Base-by-base conservation (phyloP, 2,888 invertebrate species). In the Ernsta delagoae region DNA sequence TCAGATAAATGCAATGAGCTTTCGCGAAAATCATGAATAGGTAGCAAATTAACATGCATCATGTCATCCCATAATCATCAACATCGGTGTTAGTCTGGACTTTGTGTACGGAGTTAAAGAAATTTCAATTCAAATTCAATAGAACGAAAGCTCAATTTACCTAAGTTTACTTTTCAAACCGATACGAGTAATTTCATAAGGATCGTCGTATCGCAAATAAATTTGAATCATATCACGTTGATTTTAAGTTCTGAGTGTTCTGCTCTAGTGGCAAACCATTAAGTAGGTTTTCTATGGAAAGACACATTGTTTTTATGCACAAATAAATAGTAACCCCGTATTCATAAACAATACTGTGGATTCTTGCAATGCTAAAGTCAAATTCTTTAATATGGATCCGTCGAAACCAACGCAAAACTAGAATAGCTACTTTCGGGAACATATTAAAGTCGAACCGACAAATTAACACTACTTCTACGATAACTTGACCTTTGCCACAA, bases 261-360 rank as follows among this genome's bases (percentile, higher is more conserved):
- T 54, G 53, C 24, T 45, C 31, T 12, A 9, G 54, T 54, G 53
- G 24, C 1, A 24, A 53, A 53, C 50, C 16, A 67, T 66, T 66
- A 53, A n/a, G 24, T 61, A 41, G 41, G 41, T 41, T 9, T 67
- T 61, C 67, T 67, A 67, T 67, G 36, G 61, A 67, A 61, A 61
- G 43, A 67, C 59, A 36, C 59, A 67, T 67, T 67, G 61, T 67
- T 67, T 67, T 67, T 67, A 67, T 67, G 61, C 67, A 61, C 67
- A 61, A 67, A 61, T 67, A 67, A 67, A 67, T 67, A 67, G 61
- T 39, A 39, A 39, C 39, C 39, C 39, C 24, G 24, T 24, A 24
- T 24, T 24, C 24, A 24, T 24, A 24, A 24, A 24, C 24, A 24
- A 24, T 24, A 24, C 24, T 24, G 3, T 24, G 24, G 24, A 3